These are phyloP conservation scores for Pelochelys cantorii DNA, from an alignment of 2,797 vertebrate species.

Conservation along the genomic window DNA sequence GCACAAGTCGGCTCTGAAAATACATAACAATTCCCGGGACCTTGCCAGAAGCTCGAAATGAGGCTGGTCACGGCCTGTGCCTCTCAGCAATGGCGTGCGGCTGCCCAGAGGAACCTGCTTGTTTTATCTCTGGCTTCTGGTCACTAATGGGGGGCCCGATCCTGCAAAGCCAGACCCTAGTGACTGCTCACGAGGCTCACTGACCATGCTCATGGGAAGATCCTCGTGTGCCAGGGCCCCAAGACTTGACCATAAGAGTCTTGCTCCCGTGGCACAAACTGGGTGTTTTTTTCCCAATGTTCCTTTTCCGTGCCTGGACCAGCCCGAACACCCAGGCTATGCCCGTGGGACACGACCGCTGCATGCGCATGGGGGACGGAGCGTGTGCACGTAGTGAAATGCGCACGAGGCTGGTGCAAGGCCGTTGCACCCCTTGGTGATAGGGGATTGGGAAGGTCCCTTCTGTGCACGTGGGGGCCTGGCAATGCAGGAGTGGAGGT, in stretches of 20 bases:
- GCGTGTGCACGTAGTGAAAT: accelerated
- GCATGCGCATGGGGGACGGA: background rate
- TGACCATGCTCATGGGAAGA: background rate
- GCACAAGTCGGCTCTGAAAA: background rate
- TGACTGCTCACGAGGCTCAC: background rate
- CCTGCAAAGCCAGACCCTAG: background rate
- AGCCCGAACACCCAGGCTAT: background rate
- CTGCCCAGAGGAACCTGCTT: background rate
- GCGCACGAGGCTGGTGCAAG: background rate
- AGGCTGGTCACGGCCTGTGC: background rate
- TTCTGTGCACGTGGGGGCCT: background rate
- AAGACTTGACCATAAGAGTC: conserved; percentile 16
- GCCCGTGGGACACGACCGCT: background rate
- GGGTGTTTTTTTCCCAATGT: background rate
- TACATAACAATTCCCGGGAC: background rate
- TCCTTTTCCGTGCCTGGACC: background rate
- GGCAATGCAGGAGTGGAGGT: background rate
- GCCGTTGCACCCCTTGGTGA: background rate
- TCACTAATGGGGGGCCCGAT: background rate
- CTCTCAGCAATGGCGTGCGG: background rate
- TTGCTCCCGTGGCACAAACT: accelerated
- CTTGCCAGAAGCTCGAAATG: background rate
- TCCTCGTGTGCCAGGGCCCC: background rate
- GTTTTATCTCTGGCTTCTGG: background rate
- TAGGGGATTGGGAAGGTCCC: background rate